Evolutionary conservation across 2,113 vertebrate species (phyloP).

Genomic region (Microcebus griseorufus): DNA sequence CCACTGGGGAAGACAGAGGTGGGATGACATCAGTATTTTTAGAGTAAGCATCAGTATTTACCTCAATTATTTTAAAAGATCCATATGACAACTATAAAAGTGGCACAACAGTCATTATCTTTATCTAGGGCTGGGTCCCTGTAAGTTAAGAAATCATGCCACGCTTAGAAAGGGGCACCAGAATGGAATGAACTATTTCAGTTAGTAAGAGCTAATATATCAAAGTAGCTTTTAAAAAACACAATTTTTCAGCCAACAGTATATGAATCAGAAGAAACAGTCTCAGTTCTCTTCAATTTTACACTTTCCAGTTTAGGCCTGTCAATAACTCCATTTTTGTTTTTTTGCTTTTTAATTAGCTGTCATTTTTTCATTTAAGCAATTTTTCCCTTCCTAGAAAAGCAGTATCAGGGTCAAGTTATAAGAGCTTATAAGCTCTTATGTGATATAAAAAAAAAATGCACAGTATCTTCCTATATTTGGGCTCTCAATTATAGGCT

Average conservation of each 20-base stretch:
- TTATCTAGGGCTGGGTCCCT: not conserved
- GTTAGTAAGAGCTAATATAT: not conserved
- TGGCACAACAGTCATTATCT: not conserved
- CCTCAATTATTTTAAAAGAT: not conserved
- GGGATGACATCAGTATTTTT: not conserved
- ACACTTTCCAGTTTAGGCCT: not conserved
- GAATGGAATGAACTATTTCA: not conserved
- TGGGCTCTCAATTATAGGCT: not conserved
- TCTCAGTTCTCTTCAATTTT: constrained; percentile 8
- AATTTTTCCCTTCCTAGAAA: constrained; percentile 30
- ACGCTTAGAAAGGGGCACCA: not conserved
- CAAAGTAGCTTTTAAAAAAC: constrained; percentile 5
- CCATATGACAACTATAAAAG: not conserved
- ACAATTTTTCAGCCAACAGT: constrained; percentile 26
- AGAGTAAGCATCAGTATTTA: not conserved
- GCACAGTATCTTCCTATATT: not conserved
- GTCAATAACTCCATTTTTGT: not conserved
- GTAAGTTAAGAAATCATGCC: not conserved
- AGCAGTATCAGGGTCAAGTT: constrained; percentile 21
- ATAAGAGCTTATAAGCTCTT: not conserved
- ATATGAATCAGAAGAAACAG: not conserved
- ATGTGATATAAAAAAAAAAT: not conserved
- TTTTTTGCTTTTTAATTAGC: not conserved
- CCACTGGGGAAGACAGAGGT: not conserved
- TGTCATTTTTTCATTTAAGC: constrained; percentile 11